Percentiles rank a stretch among this genome's conserved stretches.
Conservation (phyloP, 1,140 invertebrate species). For the Bombus cullumanus region DNA sequence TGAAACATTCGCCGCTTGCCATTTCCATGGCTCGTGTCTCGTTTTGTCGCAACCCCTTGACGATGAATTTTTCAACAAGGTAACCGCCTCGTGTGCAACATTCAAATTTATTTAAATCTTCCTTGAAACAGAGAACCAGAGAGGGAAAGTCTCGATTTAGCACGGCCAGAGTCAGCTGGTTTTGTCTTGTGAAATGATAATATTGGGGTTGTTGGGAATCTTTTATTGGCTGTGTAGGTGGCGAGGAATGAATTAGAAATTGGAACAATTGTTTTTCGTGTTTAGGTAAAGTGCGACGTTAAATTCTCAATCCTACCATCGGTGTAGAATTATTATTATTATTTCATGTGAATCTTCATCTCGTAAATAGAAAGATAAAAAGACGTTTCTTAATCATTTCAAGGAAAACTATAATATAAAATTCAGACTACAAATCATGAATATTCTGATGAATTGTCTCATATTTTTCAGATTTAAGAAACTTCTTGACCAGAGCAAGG, state of each 20-base stretch:
- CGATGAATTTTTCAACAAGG: slow-evolving; percentile 6
- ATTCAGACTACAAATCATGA: no score
- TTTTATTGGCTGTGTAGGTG: not conserved
- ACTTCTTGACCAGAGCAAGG: no score
- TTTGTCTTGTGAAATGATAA: not conserved
- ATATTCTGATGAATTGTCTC: no score
- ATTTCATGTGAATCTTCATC: no score
- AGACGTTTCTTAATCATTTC: no score
- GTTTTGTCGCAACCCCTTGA: no score
- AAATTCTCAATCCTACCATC: no score
- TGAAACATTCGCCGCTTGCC: slow-evolving; percentile 11
- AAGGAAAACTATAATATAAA: no score
- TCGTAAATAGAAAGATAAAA: no score
- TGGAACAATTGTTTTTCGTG: not conserved
- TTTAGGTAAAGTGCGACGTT: no score
- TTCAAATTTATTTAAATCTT: slow-evolving; percentile 28
- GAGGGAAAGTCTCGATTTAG: not conserved
- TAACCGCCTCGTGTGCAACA: not conserved
- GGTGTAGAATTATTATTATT: no score
- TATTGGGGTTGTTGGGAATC: not conserved
- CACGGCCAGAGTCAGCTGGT: not conserved
- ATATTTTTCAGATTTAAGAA: no score
- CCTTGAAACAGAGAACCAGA: not conserved
- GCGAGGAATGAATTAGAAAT: not conserved
- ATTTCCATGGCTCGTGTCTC: not conserved